These are phyloP conservation scores for Ctenosaura bakeri DNA, from an alignment of 2,797 vertebrate species.

Conservation along the genomic window DNA sequence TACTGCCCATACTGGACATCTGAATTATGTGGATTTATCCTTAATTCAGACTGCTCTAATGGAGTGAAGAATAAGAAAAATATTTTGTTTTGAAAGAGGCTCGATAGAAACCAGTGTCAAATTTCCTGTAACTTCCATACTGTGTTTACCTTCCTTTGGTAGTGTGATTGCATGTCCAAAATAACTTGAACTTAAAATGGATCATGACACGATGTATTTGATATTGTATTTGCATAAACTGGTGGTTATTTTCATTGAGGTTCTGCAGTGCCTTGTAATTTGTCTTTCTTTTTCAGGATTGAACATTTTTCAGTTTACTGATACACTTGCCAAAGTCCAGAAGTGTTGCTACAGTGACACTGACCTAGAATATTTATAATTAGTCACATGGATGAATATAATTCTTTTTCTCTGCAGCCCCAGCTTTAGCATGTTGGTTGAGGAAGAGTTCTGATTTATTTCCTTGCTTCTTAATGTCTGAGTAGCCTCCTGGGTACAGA, in stretches of 20 bases:
- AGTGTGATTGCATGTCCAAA: background rate
- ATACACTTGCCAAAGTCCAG: background rate
- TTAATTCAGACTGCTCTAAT: slow-evolving; percentile 48
- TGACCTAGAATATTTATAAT: background rate
- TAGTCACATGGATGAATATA: background rate
- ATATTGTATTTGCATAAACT: slow-evolving; percentile 60
- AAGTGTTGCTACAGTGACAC: background rate
- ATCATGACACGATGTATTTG: slow-evolving; percentile 54
- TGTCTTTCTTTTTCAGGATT: slow-evolving; percentile 66
- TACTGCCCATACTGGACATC: background rate
- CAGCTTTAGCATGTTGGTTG: no score
- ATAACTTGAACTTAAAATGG: slow-evolving; percentile 46
- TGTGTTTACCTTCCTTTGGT: slow-evolving; percentile 27
- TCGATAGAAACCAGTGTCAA: slow-evolving; percentile 43
- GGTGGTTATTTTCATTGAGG: slow-evolving; percentile 32
- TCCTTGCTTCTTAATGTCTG: background rate
- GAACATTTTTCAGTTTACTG: background rate
- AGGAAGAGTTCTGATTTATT: background rate
- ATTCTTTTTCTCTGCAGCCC: background rate
- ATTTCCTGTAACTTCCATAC: slow-evolving; percentile 39
- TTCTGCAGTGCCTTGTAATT: slow-evolving; percentile 58
- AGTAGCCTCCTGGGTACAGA: slow-evolving; percentile 39
- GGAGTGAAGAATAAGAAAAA: slow-evolving; percentile 42
- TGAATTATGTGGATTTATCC: slow-evolving; percentile 45
- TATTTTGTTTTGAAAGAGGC: slow-evolving; percentile 30